A percentile compares a stretch with the other conserved stretches of the same genome.
phyloP scores from a whole-genome alignment of 2,797 vertebrate genomes.

The Coregonus ussuriensis region DNA sequence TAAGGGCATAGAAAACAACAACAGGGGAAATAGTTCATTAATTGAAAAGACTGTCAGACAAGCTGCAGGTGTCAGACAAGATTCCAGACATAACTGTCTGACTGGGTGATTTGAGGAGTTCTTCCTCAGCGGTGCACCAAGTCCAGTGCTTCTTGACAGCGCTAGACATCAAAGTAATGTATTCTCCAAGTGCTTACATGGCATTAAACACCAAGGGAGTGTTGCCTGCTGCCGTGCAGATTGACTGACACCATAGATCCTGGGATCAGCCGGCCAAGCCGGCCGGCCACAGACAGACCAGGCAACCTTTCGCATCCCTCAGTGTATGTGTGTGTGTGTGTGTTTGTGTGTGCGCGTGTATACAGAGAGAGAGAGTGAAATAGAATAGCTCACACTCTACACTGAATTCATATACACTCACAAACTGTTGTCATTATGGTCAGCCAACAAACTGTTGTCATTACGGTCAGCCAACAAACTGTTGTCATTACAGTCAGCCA shows the following conservation, averaged over 20 bases:
- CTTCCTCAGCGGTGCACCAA: not conserved
- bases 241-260: conserved; percentile 14
- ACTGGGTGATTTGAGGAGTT: not conserved
- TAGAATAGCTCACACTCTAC: not conserved
- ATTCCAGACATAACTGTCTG: not conserved
- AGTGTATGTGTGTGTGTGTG: conserved; percentile 3
- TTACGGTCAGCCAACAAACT: too few species aligned
- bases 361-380: not conserved
- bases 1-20: not conserved
- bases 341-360: not conserved
- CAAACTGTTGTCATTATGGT: too few species aligned
- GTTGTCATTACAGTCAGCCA: too few species aligned
- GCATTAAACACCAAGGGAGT: conserved; percentile 5
- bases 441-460: too few species aligned
- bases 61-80: not conserved
- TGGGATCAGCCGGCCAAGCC: not conserved
- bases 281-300: not conserved
- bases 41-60: not conserved
- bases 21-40: not conserved
- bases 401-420: not conserved
- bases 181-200: conserved; percentile 7
- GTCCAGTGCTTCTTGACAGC: not conserved
- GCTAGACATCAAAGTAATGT: conserved; percentile 8
- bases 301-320: not conserved
- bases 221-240: not conserved